Conservation (phyloP, 2,797 vertebrate species). For the Rhyacichthys aspro region DNA sequence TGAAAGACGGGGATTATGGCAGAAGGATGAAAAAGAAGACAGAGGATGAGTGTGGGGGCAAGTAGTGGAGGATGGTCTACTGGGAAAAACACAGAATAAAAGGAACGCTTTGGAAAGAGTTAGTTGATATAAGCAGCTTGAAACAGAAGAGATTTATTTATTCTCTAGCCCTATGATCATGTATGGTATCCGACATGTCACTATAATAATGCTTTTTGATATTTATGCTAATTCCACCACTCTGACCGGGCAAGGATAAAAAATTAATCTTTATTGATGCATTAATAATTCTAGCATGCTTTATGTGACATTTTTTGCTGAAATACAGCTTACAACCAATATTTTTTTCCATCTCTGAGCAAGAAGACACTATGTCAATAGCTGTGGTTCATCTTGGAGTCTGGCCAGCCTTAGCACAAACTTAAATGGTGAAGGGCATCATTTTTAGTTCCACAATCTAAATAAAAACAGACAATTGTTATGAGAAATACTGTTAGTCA, state of each 20-base stretch:
- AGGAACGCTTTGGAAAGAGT: slow-evolving; percentile 48
- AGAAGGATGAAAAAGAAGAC: slow-evolving; percentile 61
- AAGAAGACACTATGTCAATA: slow-evolving; percentile 61
- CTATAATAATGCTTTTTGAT: slow-evolving; percentile 53
- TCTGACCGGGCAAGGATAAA: slow-evolving; percentile 42
- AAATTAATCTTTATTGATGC: slow-evolving; percentile 71
- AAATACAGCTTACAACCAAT: slow-evolving; percentile 61
- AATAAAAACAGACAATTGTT: slow-evolving; percentile 2
- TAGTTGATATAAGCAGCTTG: neutral
- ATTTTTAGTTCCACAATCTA: too few relatives aligned
- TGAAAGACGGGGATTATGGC: slow-evolving; percentile 76
- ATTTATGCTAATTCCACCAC: slow-evolving; percentile 61
- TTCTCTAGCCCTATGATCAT: slow-evolving; percentile 47
- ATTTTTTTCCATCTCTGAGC: slow-evolving; percentile 37
- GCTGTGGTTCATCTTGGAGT: slow-evolving; percentile 47
- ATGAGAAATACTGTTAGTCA: too few relatives aligned
- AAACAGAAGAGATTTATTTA: slow-evolving; percentile 10
- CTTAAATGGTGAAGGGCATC: slow-evolving; percentile 13
- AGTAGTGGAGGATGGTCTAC: slow-evolving; percentile 30
- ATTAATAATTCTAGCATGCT: slow-evolving; percentile 57
- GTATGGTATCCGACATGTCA: slow-evolving; percentile 60
- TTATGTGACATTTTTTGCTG: slow-evolving; percentile 61
- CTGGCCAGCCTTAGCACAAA: slow-evolving; percentile 48
- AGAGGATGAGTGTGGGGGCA: slow-evolving; percentile 31
- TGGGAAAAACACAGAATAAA: slow-evolving; percentile 58